Conservation (phyloP, 1,140 invertebrate species). For the Aphis craccivora region DNA sequence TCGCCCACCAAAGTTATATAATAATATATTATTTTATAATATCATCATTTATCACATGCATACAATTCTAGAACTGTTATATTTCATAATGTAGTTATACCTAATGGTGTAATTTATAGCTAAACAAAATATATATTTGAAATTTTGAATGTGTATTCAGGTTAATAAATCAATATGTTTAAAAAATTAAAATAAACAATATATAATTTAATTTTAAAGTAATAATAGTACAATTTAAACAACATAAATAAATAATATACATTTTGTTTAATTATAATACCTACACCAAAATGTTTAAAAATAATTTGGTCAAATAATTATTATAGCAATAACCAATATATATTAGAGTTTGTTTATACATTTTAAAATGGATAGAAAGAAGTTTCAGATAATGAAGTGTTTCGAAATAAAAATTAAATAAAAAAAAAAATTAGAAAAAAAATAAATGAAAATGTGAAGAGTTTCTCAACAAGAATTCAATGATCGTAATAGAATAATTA, state of each 20-base stretch:
- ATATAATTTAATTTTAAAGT: background rate
- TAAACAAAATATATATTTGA: background rate
- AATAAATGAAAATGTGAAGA: background rate
- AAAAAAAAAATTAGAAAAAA: background rate
- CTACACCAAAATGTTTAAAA: background rate
- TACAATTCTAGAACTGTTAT: background rate
- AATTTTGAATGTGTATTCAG: background rate
- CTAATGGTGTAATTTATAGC: background rate
- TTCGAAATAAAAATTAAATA: background rate
- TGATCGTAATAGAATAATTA: background rate
- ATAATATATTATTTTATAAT: constrained; percentile 21
- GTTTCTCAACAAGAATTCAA: background rate
- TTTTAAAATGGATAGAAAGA: background rate
- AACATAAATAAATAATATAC: background rate
- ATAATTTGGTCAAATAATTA: background rate
- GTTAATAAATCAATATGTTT: background rate
- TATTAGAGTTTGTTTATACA: background rate
- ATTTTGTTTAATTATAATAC: background rate
- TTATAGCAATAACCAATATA: background rate
- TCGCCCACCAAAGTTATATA: background rate
- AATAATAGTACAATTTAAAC: background rate
- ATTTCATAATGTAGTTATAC: background rate
- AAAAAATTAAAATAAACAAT: background rate
- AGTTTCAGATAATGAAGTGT: background rate
- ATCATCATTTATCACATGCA: background rate